Conservation (phyloP, 2,113 vertebrate genomes). For the Microtus montanus region DNA sequence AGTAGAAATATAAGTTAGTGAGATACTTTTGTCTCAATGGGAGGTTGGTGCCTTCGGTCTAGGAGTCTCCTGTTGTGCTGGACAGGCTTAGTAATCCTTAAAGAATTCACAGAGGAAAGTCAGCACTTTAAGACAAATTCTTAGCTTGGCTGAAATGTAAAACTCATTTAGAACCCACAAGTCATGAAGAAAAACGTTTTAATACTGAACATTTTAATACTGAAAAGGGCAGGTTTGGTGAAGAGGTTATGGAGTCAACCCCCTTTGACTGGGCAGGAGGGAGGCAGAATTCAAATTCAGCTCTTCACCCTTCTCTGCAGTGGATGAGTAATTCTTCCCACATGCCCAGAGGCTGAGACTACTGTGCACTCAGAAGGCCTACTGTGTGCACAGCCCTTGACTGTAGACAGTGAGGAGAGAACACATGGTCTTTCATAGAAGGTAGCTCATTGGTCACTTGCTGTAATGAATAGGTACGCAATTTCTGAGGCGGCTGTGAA, state of each 20-base stretch:
- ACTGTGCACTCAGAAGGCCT: neutral
- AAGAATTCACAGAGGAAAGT: neutral
- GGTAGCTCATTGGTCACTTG: neutral
- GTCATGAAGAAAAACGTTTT: neutral
- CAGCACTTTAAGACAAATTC: neutral
- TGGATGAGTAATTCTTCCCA: neutral
- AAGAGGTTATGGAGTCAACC: neutral
- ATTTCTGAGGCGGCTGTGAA: neutral
- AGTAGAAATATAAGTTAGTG: neutral
- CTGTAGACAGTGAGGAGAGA: neutral
- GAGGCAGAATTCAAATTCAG: neutral
- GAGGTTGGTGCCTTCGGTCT: neutral
- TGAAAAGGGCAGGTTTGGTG: neutral
- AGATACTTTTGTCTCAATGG: neutral
- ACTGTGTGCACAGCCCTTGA: neutral
- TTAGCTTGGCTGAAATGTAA: neutral
- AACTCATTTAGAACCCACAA: slow-evolving; percentile 14
- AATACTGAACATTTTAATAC: neutral
- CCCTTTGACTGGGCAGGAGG: neutral
- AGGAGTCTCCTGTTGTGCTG: neutral
- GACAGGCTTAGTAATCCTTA: neutral
- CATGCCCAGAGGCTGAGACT: neutral
- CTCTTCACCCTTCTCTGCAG: no score
- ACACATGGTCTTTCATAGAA: neutral
- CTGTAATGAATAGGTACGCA: neutral